Evolutionary conservation across 2,888 invertebrate species (phyloP), one percentile per base, ranked within the genome.

Genomic region (Diarsia rubi): DNA sequence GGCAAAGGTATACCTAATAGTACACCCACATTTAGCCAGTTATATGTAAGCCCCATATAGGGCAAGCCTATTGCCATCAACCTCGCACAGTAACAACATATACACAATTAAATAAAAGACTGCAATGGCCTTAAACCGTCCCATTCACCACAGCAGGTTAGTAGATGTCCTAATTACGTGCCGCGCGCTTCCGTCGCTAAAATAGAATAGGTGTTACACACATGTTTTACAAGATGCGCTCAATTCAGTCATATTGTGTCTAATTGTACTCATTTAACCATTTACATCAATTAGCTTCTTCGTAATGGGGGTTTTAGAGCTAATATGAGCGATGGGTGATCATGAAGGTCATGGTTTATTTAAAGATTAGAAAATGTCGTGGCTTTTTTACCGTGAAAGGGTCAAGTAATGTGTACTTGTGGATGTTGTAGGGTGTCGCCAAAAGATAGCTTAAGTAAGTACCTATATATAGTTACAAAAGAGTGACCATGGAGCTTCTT

Each of bases 191-290:
- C 88, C 88, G 86, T 78, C 75, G 64, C 85, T 54, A 79, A 88
- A 88, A 87, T 87, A 86, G 81, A 73, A 75, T 88, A 87, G 87
- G 88, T 87, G 83, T 72, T 66, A 11, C 44, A 42, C 75, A 73
- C 75, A 75, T 73, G 70, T 81, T 72, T 79, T 79, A 71, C 83
- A 86, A 86, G 88, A 86, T 84, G 84, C 54, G 84, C 65, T 81
- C 81, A 86, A 86, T 85, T 80, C 54, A 44, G 27, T 3, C 85
- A 80, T 81, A 91, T 91, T 92, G 91, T 78, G 82, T 85, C 82
- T 90, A 93, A 93, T 94, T 94, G 88, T 75, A 77, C 81, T 81
- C 83, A 90, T 91, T 92, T 86, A 82, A 83, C 81, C 75, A 75
- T 76, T 87, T 86, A 81, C 82, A 86, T 78, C 85, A 90, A 90